These are phyloP conservation scores for Steinernema khuongi DNA, from an alignment of 1,140 invertebrate genomes.

Conservation along the genomic window DNA sequence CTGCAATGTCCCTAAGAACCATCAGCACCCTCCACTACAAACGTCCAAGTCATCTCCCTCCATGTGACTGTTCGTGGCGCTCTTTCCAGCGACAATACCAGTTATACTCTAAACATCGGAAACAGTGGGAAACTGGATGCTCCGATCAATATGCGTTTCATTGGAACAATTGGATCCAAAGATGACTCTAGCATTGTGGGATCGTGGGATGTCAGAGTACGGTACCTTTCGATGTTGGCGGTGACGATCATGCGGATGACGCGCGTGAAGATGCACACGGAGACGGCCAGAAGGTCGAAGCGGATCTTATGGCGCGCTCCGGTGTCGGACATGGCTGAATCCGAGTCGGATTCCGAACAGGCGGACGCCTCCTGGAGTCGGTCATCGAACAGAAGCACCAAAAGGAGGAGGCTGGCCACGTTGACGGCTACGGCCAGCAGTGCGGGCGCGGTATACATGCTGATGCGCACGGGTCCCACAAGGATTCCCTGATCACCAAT, in stretches of 20 bases:
- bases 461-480: slow-evolving; percentile 27
- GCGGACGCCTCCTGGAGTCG: slow-evolving; percentile 17
- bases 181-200: too few relatives aligned
- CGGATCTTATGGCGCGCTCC: slow-evolving; percentile 18
- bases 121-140: too few relatives aligned
- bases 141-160: too few relatives aligned
- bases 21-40: too few relatives aligned
- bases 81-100: too few relatives aligned
- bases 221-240: slow-evolving; percentile 38
- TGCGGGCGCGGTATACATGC: slow-evolving; percentile 44
- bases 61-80: too few relatives aligned
- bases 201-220: too few relatives aligned
- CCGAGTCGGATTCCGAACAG: slow-evolving; percentile 36
- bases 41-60: too few relatives aligned
- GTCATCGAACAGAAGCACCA: background rate
- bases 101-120: too few relatives aligned
- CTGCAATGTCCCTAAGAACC: too few relatives aligned
- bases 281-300: slow-evolving; percentile 37
- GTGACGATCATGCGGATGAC: slow-evolving; percentile 40
- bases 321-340: too few relatives aligned
- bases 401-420: slow-evolving; percentile 20
- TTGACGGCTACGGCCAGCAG: slow-evolving; percentile 40
- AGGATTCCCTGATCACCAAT: slow-evolving; percentile 39
- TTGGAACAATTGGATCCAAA: too few relatives aligned
- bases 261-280: slow-evolving; percentile 41